Evolutionary conservation across 2,113 vertebrate species (phyloP), one percentile per base, ranked within the genome.

Genomic region (Psittacara wagleri): DNA sequence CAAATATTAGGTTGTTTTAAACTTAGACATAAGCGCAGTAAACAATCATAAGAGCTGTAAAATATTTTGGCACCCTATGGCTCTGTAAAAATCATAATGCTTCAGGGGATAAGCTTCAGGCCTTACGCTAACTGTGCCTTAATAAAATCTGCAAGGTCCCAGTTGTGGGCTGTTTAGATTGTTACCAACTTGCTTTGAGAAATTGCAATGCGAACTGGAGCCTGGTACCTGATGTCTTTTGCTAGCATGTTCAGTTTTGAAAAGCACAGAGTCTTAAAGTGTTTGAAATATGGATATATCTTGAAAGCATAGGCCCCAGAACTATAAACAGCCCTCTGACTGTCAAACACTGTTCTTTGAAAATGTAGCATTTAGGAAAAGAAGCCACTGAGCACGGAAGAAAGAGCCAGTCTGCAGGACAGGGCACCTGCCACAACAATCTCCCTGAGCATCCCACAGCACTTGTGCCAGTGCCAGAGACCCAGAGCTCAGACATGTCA

Each of bases 271-370:
- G 6, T 37, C 62, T 31, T 29, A 54, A 70, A 35, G 4, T 39
- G 8, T 54, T 87, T 68, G 44, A 82, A 61, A 72, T 61, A 75
- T 10, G 13, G 25, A 39, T 17, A 10, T 78, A 10, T 19, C 20
- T 55, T 85, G 37, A 94, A 88, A 68, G 6, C 39, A 76, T 35
- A 83, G 19, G 12, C 25, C 33, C 25, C 31, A 77, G 31, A 82
- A 29, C 11, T 54, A 5, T 14, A 62, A 59, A 17, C 6, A 52
- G 11, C 3, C 14, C 3, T 1, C 4, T 54, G 11, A 16, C 0
- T 1, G 11, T 33, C 13, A 91, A 20, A 35, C 81, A 17, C n/a
- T 59, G 15, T 11, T 81, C 33, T 20, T 20, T 64, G 23, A 43
- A 93, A 83, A 43, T 10, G 6, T 13, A 43, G 9, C 4, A 2